Evolutionary conservation across 2,113 vertebrate genomes (phyloP).

Genomic region (Willisornis vidua): DNA sequence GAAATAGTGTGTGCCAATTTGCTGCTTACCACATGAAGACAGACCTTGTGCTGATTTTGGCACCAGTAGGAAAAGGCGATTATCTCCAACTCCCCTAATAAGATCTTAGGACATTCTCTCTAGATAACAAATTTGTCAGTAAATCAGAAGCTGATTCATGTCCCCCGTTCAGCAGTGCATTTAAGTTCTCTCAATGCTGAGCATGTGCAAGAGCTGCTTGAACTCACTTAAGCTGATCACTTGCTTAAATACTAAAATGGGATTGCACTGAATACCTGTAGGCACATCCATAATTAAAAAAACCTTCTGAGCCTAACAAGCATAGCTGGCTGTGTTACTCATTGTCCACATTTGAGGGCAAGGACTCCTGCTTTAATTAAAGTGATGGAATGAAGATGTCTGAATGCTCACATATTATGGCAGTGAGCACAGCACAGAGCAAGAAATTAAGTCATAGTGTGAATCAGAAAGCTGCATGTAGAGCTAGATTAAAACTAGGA

Average conservation of each 20-base stretch:
- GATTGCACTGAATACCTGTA: neutral
- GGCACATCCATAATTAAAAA: neutral
- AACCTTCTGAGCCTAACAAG: neutral
- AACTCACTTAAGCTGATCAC: slow-evolving; percentile 20
- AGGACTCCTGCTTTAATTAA: slow-evolving; percentile 36
- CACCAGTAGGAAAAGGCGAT: neutral
- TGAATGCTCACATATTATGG: neutral
- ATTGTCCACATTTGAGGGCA: neutral
- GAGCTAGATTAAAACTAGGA: neutral
- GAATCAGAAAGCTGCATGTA: neutral
- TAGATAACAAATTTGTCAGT: neutral
- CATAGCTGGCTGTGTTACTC: neutral
- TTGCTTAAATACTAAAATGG: neutral
- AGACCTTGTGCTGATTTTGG: neutral
- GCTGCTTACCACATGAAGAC: neutral
- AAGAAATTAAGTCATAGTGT: slow-evolving; percentile 19
- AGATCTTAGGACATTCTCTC: neutral
- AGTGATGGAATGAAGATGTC: neutral
- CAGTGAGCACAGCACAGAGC: neutral
- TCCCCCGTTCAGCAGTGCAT: neutral
- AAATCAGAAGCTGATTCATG: neutral
- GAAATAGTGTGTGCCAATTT: neutral
- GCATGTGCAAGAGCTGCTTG: neutral
- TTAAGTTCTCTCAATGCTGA: neutral
- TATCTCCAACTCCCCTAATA: neutral